Evolutionary conservation across 2,888 invertebrate species (phyloP), one percentile per base, ranked within the genome.

Genomic region (Calameuta idolon): DNA sequence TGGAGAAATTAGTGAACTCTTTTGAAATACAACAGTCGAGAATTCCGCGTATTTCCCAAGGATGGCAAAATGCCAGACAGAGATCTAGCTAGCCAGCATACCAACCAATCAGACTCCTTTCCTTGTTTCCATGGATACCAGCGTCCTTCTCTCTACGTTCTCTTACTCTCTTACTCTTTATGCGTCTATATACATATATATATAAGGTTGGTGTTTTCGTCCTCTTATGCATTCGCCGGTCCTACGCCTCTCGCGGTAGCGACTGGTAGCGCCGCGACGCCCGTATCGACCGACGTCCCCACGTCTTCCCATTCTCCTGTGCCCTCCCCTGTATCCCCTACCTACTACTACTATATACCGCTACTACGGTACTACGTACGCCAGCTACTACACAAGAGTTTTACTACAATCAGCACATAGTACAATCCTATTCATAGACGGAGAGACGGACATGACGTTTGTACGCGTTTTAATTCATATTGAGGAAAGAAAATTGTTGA

Each of bases 61-160:
- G 2, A 23, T 55, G 55, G 55, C 55, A 55, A 55, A 55, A 55
- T 55, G 55, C 55, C 55, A 55, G 55, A 2, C 55, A 55, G 55
- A 23, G 4, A 23, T 55, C 23, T 9, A 55, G 55, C 55, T 23
- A 23, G 55, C 23, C 23, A 55, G 55, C 55, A 9, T 55, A 23
- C 9, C 55, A 55, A 23, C 55, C 55, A 55, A 55, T 55, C 55
- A 55, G 55, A 55, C 23, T 55, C 55, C 55, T 55, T 9, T 23
- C 2, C 55, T 55, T 76, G 89, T 89, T 85, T 84, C 89, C 85
- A 90, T 90, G 87, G 87, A 82, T 85, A 90, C 90, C 76, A 76
- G 73, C 85, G 84, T 82, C 78, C 80, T 75, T 71, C 71, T 71
- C 71, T 71, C 71, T 12, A 12, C 9, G 15, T 71, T 71, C 12